phyloP scores from a whole-genome alignment of 2,113 vertebrate genomes.

The Scopus umbretta region DNA sequence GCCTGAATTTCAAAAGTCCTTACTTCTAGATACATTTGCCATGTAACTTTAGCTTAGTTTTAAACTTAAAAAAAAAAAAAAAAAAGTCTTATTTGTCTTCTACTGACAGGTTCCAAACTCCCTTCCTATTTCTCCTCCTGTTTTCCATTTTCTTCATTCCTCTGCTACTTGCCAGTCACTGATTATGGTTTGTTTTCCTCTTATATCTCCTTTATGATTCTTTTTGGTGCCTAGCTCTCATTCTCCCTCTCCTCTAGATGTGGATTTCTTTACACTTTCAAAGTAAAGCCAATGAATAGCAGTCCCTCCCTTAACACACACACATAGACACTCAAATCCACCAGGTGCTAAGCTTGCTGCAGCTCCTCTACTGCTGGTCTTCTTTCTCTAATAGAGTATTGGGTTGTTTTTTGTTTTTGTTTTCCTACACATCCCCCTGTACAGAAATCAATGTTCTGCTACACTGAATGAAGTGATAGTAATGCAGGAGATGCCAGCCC shows the following conservation, averaged over 20 bases:
- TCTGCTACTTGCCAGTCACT: not conserved
- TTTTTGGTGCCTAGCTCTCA: not conserved
- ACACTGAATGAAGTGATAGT: conserved; percentile 22
- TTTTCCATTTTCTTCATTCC: not conserved
- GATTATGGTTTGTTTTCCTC: not conserved
- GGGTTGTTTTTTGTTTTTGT: not conserved
- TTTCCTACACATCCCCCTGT: not conserved
- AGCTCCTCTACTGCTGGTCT: not conserved
- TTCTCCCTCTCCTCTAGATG: not conserved
- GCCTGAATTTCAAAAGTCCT: not conserved
- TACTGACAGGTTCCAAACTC: not conserved
- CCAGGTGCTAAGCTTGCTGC: not conserved
- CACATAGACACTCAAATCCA: not conserved
- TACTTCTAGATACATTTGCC: not conserved
- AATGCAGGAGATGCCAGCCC: not conserved
- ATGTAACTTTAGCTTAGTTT: not conserved
- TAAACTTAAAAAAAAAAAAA: not conserved
- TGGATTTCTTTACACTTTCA: not conserved
- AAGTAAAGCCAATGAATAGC: not conserved
- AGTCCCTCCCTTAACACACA: not conserved
- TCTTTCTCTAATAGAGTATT: conserved; percentile 54
- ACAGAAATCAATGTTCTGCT: conserved; percentile 68
- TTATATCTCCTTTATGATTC: not conserved
- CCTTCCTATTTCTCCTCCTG: not conserved
- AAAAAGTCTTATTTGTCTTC: not conserved